Base-by-base conservation (phyloP, 2,888 invertebrate species). In the Pinctada fucata region DNA sequence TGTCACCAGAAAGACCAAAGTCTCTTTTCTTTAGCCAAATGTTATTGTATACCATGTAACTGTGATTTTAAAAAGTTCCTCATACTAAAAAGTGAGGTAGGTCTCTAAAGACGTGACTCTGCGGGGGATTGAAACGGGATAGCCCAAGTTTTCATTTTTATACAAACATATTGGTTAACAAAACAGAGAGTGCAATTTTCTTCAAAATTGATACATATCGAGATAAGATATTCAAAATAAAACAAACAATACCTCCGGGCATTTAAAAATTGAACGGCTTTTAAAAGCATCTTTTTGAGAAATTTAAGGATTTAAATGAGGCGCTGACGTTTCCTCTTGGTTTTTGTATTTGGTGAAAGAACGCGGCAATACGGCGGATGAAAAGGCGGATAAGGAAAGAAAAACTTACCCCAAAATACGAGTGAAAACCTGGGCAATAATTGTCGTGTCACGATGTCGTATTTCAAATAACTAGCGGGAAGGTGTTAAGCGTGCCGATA, bases 241-340 rank as follows among this genome's bases (percentile, higher is more conserved):
- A 6, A 13, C 13, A 58, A 58, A 6, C 6, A 58, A 10, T 10
- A 58, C 8, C 13, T 58, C 8, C 13, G 13, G 58, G 58, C 58
- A 58, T 58, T 58, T 58, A 58, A 58, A 58, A 58, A 58, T 13
- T 13, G 58, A 58, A 58, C 58, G 58, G 13, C 58, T 58, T 58
- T 58, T 58, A 6, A 58, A 58, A 58, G 13, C 6, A 58, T 6
- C 58, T 10, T 58, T 13, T 58, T 58, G 58, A 10, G 8, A 58
- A 58, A 58, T 58, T 10, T 10, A 58, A 13, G 58, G 58, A 58
- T 13, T 58, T 58, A 10, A 6, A 13, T 6, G 8, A 58, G 58
- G 58, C 58, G 58, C 58, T 58, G 58, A 58, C 58, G 58, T 58
- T 58, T 58, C 58, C 58, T 58, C 13, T 58, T 58, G 8, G 58